Conservation (phyloP, 2,113 vertebrate genomes). For the Osmerus mordax region DNA sequence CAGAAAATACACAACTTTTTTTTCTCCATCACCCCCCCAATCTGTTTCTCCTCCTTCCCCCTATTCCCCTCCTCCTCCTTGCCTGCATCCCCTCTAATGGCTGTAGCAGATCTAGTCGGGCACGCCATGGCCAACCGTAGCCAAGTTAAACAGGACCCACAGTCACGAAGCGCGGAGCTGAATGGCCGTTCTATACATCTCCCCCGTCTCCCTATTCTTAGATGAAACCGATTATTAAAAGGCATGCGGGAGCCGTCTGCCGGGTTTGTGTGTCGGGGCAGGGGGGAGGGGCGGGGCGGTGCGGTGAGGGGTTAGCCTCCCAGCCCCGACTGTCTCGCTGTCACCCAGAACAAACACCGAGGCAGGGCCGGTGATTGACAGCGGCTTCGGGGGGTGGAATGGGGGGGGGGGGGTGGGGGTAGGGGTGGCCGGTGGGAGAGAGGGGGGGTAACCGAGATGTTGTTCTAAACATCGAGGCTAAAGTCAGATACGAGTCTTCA, state of each 20-base stretch:
- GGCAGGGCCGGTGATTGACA: constrained; percentile 42
- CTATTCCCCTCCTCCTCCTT: constrained; percentile 22
- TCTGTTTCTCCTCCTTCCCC: neutral
- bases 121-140: constrained; percentile 45
- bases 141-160: constrained; percentile 67
- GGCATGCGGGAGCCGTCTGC: neutral
- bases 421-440: neutral
- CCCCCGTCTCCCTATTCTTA: constrained; percentile 25
- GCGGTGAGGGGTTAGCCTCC: constrained; percentile 8
- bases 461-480: no score
- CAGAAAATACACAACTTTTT: neutral
- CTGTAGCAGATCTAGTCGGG: constrained; percentile 60
- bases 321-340: constrained; percentile 36
- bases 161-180: constrained; percentile 50
- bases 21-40: neutral
- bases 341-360: constrained; percentile 41
- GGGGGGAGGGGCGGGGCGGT: neutral
- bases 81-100: constrained; percentile 57
- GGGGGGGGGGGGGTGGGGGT: neutral
- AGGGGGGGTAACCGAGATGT: neutral
- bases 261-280: neutral
- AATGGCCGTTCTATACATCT: constrained; percentile 18
- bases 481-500: no score
- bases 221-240: constrained; percentile 45
- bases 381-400: constrained; percentile 21